Base-by-base conservation (phyloP, 2,888 invertebrate species). In the Acronicta aceris region DNA sequence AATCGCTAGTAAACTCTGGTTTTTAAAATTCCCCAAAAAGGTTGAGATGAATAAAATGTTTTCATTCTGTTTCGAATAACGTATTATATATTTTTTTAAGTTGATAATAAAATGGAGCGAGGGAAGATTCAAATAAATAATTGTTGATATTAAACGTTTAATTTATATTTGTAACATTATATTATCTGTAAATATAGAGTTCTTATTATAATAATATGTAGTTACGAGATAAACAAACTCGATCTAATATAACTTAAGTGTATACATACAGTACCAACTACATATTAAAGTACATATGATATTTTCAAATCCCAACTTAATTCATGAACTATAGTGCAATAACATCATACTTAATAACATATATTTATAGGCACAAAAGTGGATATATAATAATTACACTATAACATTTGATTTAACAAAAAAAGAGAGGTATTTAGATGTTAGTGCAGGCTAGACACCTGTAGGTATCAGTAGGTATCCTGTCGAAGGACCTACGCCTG, bases 181-280 rank as follows among this genome's bases (percentile, higher is more conserved):
- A 94, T 95, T 95, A 94, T 94, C 85, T 95, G 94, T 95, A 94
- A 94, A 94, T 95, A 94, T 92, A 93, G 90, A 91, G 91, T 93
- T 94, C 90, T 91, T 93, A 93, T 81, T 89, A 86, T 89, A 85
- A 88, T 91, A 71, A 79, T 81, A 89, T 89, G 86, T 88, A 89
- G 84, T 84, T 89, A 90, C 87, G 89, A 90, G 90, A 90, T 91
- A 90, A 91, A 90, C 91, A 89, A 91, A 91, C 93, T 89, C 89
- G 86, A 87, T 89, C 88, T 91, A 89, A 86, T 89, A 89, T 87
- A 89, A 85, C 88, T 89, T 87, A 86, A 70, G 65, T 87, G 83
- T 84, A 86, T 84, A 89, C 80, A 87, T 89, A 91, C 84, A 87
- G 86, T 87, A 88, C 78, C 84, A 88, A 89, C 87, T 92, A 91